phyloP scores from a whole-genome alignment of 1,140 invertebrate species.

The Dinothrombium tinctorium region DNA sequence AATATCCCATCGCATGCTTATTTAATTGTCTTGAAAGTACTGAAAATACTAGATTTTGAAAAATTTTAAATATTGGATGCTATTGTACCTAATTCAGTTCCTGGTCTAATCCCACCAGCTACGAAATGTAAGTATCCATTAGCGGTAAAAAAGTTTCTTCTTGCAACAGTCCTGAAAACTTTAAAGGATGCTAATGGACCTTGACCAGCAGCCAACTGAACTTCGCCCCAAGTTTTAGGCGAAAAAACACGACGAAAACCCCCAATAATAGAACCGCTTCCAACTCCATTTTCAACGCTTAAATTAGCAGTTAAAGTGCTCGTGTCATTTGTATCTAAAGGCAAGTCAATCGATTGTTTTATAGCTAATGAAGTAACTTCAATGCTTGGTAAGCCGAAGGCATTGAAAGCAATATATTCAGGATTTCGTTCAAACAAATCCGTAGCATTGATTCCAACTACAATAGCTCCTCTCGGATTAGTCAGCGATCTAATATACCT shows the following conservation, averaged over 20 bases:
- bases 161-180: conserved; percentile 40
- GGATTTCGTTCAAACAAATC: conserved; percentile 45
- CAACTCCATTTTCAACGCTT: conserved; percentile 60
- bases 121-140: conserved; percentile 3
- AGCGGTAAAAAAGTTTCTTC: conserved; percentile 19
- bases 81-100: conserved; percentile 14
- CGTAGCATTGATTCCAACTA: conserved; percentile 69
- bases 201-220: conserved; percentile 38
- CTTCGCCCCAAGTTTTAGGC: conserved; percentile 56
- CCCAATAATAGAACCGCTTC: conserved; percentile 42
- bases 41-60: conserved; percentile 23
- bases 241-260: conserved; percentile 47
- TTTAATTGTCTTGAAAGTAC: conserved; percentile 39
- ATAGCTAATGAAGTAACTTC: conserved; percentile 78
- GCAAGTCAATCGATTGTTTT: conserved; percentile 73
- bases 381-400: conserved; percentile 36
- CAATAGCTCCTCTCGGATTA: conserved; percentile 57
- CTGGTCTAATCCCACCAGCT: conserved; percentile 4
- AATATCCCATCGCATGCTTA: conserved; percentile 55
- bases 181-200: conserved; percentile 45
- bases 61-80: conserved; percentile 19
- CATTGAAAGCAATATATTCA: background rate
- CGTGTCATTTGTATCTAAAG: conserved; percentile 58
- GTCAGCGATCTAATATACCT: conserved; percentile 55
- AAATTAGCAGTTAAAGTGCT: conserved; percentile 37